Evolutionary conservation across 2,797 vertebrate genomes (phyloP).

Genomic region (Meriones psammophilus): DNA sequence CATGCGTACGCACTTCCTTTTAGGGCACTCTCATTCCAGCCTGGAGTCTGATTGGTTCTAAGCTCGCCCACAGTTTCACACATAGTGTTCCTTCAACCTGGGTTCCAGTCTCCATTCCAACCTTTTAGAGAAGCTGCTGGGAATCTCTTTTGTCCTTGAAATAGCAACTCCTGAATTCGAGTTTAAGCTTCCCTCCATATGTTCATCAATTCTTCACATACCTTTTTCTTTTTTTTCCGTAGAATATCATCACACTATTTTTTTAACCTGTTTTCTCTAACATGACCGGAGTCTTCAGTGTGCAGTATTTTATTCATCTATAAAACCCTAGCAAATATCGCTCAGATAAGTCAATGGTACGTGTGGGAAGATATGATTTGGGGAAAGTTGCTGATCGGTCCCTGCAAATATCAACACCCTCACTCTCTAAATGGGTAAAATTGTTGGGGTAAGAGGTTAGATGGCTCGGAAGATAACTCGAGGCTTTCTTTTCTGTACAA

Average conservation of each 20-base stretch:
- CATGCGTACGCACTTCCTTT: fast-evolving
- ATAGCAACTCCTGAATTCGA: slow-evolving; percentile 23
- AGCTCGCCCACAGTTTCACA: background rate
- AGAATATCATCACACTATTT: background rate
- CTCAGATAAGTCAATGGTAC: background rate
- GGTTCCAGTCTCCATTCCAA: background rate
- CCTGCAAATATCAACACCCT: background rate
- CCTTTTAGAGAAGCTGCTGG: slow-evolving; percentile 1
- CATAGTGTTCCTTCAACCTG: background rate
- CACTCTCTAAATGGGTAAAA: background rate
- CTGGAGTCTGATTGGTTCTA: background rate
- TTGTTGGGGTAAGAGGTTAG: background rate
- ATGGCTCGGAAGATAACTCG: background rate
- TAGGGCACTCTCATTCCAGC: background rate
- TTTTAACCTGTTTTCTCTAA: background rate
- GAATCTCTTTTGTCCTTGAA: background rate
- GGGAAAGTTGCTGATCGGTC: background rate
- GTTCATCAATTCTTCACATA: background rate
- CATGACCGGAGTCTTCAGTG: background rate
- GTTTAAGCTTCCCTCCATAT: background rate
- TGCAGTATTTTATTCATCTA: background rate
- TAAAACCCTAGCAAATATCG: slow-evolving; percentile 13
- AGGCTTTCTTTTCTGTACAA: slow-evolving; percentile 45
- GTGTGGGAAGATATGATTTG: slow-evolving; percentile 1
- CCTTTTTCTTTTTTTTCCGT: slow-evolving; percentile 10